Evolutionary conservation across 1,140 invertebrate genomes (phyloP).

Genomic region (Drosophila lacertosa): DNA sequence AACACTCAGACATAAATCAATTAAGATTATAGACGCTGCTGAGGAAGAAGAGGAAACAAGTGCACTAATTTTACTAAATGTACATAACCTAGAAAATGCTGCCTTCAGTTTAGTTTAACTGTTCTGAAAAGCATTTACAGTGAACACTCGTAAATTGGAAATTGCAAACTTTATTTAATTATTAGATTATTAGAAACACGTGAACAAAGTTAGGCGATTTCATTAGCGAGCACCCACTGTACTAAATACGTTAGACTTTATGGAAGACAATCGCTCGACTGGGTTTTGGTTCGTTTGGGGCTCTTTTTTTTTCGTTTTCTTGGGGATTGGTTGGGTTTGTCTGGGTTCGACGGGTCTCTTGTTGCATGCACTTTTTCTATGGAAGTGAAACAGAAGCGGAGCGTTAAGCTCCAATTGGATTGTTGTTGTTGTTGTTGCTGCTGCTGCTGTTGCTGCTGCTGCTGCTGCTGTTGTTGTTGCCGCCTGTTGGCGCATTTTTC

Average conservation of each 20-base stretch:
- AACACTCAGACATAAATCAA: neutral
- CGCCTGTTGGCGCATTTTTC: conserved; percentile 24
- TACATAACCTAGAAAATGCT: conserved; percentile 25
- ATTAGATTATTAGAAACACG: too few relatives aligned
- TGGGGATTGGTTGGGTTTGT: conserved; percentile 31
- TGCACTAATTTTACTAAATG: conserved; percentile 2
- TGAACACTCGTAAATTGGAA: neutral
- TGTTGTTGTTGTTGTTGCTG: conserved; percentile 18
- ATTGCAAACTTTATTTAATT: too few relatives aligned
- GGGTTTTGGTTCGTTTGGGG: conserved; percentile 13
- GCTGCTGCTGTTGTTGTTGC: conserved; percentile 38
- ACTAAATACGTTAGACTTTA: conserved; percentile 59
- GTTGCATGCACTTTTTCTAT: conserved; percentile 81
- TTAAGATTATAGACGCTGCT: neutral
- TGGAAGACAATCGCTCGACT: conserved; percentile 51
- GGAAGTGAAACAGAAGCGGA: conserved; percentile 79
- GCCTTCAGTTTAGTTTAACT: conserved; percentile 8
- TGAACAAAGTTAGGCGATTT: too few relatives aligned
- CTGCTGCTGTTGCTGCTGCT: conserved; percentile 14
- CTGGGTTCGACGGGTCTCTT: conserved; percentile 73
- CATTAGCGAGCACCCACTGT: conserved; percentile 8
- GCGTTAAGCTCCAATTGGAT: conserved; percentile 81
- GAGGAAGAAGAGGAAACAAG: neutral
- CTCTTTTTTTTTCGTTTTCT: conserved; percentile 20
- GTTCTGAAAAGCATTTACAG: conserved; percentile 1